A percentile compares a stretch with the other conserved stretches of the same genome.
Evolutionary conservation across 2,888 invertebrate genomes (phyloP).

Genomic region (Alloscopus bannaensis): DNA sequence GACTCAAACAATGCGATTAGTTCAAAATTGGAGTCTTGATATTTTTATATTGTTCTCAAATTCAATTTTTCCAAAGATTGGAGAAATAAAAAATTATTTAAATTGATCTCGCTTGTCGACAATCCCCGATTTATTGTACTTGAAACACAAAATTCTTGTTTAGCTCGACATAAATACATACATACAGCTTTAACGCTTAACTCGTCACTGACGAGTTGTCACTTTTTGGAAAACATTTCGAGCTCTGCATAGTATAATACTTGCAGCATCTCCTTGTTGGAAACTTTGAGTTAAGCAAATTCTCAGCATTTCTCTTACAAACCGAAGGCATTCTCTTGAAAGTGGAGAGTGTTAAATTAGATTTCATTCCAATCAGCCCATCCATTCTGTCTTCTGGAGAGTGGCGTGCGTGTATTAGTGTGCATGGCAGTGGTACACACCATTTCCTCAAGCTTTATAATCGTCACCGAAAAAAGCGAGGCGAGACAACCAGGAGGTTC

Average conservation of each 20-base stretch:
- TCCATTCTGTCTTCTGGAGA: conserved; percentile 25
- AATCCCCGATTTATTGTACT: background rate
- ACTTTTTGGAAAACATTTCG: no score
- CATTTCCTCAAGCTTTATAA: conserved; percentile 20
- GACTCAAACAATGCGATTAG: background rate
- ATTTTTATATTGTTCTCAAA: conserved; percentile 4
- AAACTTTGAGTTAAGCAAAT: no score
- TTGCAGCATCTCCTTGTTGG: background rate
- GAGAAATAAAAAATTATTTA: background rate
- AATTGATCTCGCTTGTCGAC: background rate
- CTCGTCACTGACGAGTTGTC: no score
- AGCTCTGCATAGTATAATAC: no score
- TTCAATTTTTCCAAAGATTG: background rate
- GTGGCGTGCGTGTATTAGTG: conserved; percentile 1
- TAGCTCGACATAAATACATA: background rate
- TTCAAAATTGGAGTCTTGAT: background rate
- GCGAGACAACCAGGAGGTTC: background rate
- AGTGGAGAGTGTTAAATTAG: conserved; percentile 24
- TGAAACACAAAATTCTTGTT: background rate
- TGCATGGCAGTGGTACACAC: background rate
- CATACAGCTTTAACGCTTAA: background rate
- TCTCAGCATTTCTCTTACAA: background rate
- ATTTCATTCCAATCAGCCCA: conserved; percentile 35
- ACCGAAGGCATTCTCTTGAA: background rate
- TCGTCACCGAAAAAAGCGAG: conserved; percentile 12